A percentile compares a stretch with the other conserved stretches of the same genome.
These are phyloP conservation scores for Drosophila funebris DNA, from an alignment of 1,140 invertebrate species.

Conservation along the genomic window DNA sequence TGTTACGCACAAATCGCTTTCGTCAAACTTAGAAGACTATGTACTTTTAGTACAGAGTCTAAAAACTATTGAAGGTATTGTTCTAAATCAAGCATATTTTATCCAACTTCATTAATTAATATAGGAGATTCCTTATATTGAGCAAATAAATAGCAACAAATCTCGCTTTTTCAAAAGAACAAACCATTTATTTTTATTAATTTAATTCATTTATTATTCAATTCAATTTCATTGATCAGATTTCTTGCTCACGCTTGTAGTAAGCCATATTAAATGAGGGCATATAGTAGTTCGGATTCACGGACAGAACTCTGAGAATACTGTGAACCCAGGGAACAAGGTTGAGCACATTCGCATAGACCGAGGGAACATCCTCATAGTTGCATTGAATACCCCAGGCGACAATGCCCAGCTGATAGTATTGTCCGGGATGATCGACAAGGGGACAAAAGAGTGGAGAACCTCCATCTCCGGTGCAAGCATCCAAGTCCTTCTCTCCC, in stretches of 20 bases:
- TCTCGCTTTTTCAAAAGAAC: too few species aligned
- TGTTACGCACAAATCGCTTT: too few species aligned
- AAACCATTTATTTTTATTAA: too few species aligned
- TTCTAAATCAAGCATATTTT: too few species aligned
- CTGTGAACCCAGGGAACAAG: conserved; percentile 16
- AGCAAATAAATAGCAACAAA: too few species aligned
- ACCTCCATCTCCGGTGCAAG: conserved; percentile 84
- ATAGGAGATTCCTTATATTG: too few species aligned
- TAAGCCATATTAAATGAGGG: neutral
- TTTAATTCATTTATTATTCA: too few species aligned
- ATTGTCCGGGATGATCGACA: conserved; percentile 83
- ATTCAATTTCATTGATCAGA: too few species aligned
- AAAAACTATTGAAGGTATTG: too few species aligned
- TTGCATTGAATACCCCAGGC: conserved; percentile 62
- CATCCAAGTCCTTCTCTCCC: conserved; percentile 85
- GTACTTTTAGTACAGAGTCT: too few species aligned
- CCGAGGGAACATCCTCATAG: neutral
- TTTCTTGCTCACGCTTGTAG: neutral
- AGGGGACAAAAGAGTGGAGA: conserved; percentile 87
- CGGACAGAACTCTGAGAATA: neutral
- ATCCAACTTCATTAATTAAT: too few species aligned
- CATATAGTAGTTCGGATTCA: conserved; percentile 2
- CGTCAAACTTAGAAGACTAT: too few species aligned
- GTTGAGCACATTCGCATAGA: neutral
- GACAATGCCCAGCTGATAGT: conserved; percentile 85